Evolutionary conservation across 1,140 invertebrate genomes (phyloP).

Genomic region (Caenorhabditis remanei): DNA sequence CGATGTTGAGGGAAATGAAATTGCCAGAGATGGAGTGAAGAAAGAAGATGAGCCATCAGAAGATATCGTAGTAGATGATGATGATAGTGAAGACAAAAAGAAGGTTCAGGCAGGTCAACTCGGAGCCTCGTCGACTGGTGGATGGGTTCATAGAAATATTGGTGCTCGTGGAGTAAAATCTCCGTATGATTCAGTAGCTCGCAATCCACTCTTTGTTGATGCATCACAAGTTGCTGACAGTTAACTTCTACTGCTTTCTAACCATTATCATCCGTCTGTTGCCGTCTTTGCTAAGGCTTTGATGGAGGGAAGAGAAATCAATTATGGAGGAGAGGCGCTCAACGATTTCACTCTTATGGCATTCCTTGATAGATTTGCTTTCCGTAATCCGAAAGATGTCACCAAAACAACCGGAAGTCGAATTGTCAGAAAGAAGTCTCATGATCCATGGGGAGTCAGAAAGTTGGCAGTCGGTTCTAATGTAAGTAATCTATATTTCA

Average conservation of each 20-base stretch:
- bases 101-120: no score
- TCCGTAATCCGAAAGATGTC: constrained; percentile 85
- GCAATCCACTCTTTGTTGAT: constrained; percentile 88
- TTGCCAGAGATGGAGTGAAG: constrained; percentile 62
- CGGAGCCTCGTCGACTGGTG: no score
- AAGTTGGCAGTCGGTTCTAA: constrained; percentile 54
- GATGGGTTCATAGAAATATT: no score
- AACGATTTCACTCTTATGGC: constrained; percentile 89
- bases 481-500: constrained; percentile 2
- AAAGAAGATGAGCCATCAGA: constrained; percentile 70
- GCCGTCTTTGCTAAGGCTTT: constrained; percentile 88
- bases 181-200: no score
- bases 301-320: constrained; percentile 83
- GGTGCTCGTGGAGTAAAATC: no score
- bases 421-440: constrained; percentile 64
- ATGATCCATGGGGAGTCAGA: constrained; percentile 56
- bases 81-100: no score
- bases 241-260: constrained; percentile 84
- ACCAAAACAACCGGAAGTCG: no score
- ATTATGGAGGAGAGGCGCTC: constrained; percentile 90
- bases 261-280: constrained; percentile 92
- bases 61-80: constrained; percentile 67
- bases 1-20: constrained; percentile 71
- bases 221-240: constrained; percentile 83
- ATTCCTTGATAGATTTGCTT: constrained; percentile 93